Evolutionary conservation across 2,797 vertebrate genomes (phyloP).

Genomic region (Sandelia bainsii): DNA sequence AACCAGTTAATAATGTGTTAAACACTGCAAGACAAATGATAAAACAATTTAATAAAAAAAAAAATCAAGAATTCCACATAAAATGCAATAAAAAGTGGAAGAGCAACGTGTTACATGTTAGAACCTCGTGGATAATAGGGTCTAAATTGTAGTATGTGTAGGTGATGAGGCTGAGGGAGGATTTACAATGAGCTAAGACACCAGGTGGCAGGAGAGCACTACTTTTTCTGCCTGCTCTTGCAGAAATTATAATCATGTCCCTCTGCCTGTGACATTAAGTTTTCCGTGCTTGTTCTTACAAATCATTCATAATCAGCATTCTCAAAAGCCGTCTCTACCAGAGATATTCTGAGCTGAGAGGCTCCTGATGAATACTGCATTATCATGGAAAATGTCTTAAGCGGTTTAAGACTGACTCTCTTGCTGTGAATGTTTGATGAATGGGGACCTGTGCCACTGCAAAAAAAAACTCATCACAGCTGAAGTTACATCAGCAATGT

Average conservation of each 20-base stretch:
- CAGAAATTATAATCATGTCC: not conserved
- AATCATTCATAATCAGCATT: slow-evolving; percentile 48
- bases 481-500: slow-evolving; percentile 26
- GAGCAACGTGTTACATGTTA: no score
- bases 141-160: no score
- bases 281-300: slow-evolving; percentile 42
- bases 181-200: slow-evolving; percentile 16
- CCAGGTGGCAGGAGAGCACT: slow-evolving; percentile 57
- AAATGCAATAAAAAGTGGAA: no score
- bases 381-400: slow-evolving; percentile 41
- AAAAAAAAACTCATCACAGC: slow-evolving; percentile 6
- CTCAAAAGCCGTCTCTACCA: slow-evolving; percentile 4
- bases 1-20: no score
- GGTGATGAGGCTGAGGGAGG: no score
- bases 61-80: no score
- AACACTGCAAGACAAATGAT: no score
- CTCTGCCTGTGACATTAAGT: slow-evolving; percentile 11
- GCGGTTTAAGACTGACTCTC: slow-evolving; percentile 43
- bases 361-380: slow-evolving; percentile 55
- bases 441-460: slow-evolving; percentile 19
- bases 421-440: slow-evolving; percentile 64
- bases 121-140: no score
- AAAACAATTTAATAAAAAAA: no score
- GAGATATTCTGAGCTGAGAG: slow-evolving; percentile 5
- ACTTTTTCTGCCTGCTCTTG: not conserved